Evolutionary conservation across 2,888 invertebrate species (phyloP).

Genomic region (Syritta pipiens): DNA sequence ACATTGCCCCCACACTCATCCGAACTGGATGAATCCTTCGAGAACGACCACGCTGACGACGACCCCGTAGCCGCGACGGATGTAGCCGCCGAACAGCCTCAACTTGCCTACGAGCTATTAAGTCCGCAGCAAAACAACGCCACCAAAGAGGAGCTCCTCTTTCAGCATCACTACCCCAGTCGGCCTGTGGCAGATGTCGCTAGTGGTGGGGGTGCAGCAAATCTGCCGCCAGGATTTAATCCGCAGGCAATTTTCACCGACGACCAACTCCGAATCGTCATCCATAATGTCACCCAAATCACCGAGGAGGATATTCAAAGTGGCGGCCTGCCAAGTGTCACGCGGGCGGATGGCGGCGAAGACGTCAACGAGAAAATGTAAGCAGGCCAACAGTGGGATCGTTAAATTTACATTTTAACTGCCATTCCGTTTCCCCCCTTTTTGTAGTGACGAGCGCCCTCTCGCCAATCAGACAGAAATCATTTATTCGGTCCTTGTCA

Average conservation of each 20-base stretch:
- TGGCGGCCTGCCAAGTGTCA: slow-evolving; percentile 68
- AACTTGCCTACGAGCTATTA: slow-evolving; percentile 58
- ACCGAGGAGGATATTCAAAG: slow-evolving; percentile 77
- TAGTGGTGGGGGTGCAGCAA: not conserved
- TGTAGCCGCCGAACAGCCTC: slow-evolving; percentile 35
- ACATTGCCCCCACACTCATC: slow-evolving; percentile 45
- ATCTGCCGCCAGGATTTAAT: slow-evolving; percentile 43
- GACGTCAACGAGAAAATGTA: slow-evolving; percentile 77
- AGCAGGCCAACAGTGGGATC: slow-evolving; percentile 33
- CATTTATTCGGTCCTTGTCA: slow-evolving; percentile 89
- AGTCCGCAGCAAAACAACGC: slow-evolving; percentile 43
- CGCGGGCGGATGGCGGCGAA: slow-evolving; percentile 71
- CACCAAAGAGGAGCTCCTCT: slow-evolving; percentile 33
- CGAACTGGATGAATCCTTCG: slow-evolving; percentile 73
- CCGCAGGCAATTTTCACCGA: slow-evolving; percentile 72
- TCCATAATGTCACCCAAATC: slow-evolving; percentile 84
- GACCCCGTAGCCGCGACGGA: slow-evolving; percentile 21
- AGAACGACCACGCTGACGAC: slow-evolving; percentile 63
- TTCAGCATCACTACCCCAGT: slow-evolving; percentile 8
- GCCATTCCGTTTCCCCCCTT: slow-evolving; percentile 3
- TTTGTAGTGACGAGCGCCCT: slow-evolving; percentile 75
- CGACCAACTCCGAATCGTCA: slow-evolving; percentile 83
- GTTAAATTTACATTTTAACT: slow-evolving; percentile 34
- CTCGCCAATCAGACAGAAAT: slow-evolving; percentile 81
- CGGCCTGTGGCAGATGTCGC: not conserved